Base-by-base conservation (phyloP, 37 sponge, comb jelly and placozoan species). In the Tethya wilhelma region DNA sequence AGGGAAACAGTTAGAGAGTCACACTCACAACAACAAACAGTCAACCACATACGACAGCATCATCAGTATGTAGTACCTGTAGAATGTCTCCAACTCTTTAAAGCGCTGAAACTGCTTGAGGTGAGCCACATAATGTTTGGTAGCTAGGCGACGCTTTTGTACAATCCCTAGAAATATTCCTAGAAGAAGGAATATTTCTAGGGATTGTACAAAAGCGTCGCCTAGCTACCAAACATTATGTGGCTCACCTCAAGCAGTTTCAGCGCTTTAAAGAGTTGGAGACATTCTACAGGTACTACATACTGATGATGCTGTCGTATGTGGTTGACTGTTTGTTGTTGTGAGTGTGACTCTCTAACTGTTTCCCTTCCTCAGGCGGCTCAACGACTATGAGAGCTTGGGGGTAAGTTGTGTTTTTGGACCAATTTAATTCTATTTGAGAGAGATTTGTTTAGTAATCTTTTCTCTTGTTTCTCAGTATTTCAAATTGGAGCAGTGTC, bases 31-130 rank as follows among this genome's bases (percentile, higher is more conserved):
- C 17, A 29, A 19, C 37, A 56, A 41, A 56, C 37, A 62, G 4
- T 14, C 25, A 44, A 6, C 22, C 30, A 53, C 37, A 34, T 40
- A 56, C 40, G 37, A n/a, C n/a, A n/a, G n/a, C n/a, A n/a, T n/a
- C n/a, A n/a, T n/a, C n/a, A n/a, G n/a, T n/a, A n/a, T n/a, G n/a
- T n/a, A n/a, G n/a, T 14, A 89, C 90, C 44, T 71, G 68, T 89
- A 84, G 8, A 84, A 2, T 26, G 38, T 26, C 20, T 49, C 39
- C 36, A 90, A 53, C 29, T 90, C 85, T 19, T 79, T 76, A 80
- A 75, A 85, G 40, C 71, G 80, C 40, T 67, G 12, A 23, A 70
- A 74, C 63, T 90, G 85, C 49, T 79, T 90, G 80, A 90, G 68
- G 73, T 75, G 80, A 44, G 67, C 65, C 39, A 56, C 41, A 69